Conservation (phyloP, 2,888 invertebrate genomes). For the Volucella bombylans region DNA sequence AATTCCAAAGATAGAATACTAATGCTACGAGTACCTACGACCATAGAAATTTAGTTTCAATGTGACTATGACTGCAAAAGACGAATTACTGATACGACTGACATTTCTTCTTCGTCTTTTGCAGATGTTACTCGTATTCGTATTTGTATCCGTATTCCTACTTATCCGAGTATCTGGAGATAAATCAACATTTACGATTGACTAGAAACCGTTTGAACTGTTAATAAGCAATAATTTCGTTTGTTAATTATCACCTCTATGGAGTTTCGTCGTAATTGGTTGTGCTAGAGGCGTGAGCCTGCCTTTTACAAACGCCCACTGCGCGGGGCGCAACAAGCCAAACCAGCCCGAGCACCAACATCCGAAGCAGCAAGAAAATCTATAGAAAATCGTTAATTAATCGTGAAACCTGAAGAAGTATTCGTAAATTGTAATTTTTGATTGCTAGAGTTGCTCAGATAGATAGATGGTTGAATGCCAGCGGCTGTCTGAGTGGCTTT, state of each 20-base stretch:
- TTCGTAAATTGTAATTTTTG: slow-evolving; percentile 66
- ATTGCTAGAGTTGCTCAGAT: slow-evolving; percentile 37
- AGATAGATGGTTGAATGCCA: slow-evolving; percentile 25
- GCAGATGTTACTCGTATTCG: too few relatives aligned
- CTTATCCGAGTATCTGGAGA: slow-evolving; percentile 18
- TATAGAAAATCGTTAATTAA: slow-evolving; percentile 66
- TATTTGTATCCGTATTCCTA: slow-evolving; percentile 10
- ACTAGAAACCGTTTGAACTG: slow-evolving; percentile 63
- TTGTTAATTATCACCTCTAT: slow-evolving; percentile 72
- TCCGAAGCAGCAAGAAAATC: background rate
- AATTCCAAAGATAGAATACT: slow-evolving; percentile 34
- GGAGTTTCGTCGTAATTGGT: slow-evolving; percentile 70
- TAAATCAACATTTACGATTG: slow-evolving; percentile 71
- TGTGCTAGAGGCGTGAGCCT: slow-evolving; percentile 62
- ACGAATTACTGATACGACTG: slow-evolving; percentile 39
- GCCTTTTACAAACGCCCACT: slow-evolving; percentile 66
- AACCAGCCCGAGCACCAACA: too few relatives aligned
- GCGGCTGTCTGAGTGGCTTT: slow-evolving; percentile 10
- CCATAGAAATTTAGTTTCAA: background rate
- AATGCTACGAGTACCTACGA: background rate
- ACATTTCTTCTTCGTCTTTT: slow-evolving; percentile 3
- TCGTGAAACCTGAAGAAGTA: slow-evolving; percentile 62
- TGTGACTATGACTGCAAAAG: background rate
- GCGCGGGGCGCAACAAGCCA: background rate
- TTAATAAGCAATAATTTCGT: slow-evolving; percentile 73